Conservation (phyloP, 2,797 vertebrate genomes). For the Remorina albescens region DNA sequence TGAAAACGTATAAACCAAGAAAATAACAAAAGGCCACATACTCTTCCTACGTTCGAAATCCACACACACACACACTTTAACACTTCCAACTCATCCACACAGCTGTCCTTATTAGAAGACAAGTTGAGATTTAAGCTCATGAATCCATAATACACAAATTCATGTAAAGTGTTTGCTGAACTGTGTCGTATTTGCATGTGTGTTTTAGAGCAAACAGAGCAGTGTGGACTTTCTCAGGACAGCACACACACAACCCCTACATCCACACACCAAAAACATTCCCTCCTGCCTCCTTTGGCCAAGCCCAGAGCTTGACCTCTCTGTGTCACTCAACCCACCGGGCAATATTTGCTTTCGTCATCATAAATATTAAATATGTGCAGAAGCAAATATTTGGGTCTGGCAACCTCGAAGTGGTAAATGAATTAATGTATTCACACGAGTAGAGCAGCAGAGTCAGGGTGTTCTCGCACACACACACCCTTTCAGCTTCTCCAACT, state of each 20-base stretch:
- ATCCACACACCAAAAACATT: slow-evolving; percentile 64
- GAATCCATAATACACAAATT: slow-evolving; percentile 79
- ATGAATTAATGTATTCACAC: slow-evolving; percentile 87
- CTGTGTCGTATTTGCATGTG: slow-evolving; percentile 76
- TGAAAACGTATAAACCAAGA: slow-evolving; percentile 19
- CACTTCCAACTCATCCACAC: slow-evolving; percentile 61
- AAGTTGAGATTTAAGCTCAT: slow-evolving; percentile 70
- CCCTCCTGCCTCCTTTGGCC: slow-evolving; percentile 61
- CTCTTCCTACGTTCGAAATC: not conserved
- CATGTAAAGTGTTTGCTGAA: slow-evolving; percentile 78
- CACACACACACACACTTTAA: slow-evolving; percentile 36
- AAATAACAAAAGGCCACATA: slow-evolving; percentile 23
- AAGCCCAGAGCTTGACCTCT: slow-evolving; percentile 83
- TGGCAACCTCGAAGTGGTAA: slow-evolving; percentile 84
- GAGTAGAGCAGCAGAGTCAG: slow-evolving; percentile 64
- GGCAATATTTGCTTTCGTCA: slow-evolving; percentile 86
- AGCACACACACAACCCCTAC: slow-evolving; percentile 66
- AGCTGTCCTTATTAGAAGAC: slow-evolving; percentile 56
- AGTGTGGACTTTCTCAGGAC: slow-evolving; percentile 72
- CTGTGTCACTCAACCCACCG: slow-evolving; percentile 82
- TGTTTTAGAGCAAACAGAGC: slow-evolving; percentile 75
- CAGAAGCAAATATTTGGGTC: slow-evolving; percentile 86
- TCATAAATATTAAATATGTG: slow-evolving; percentile 89
- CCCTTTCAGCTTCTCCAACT: slow-evolving; percentile 72
- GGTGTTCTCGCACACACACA: slow-evolving; percentile 75